A percentile compares a stretch with the other conserved stretches of the same genome.
Conservation (phyloP, 2,888 invertebrate species). For the Matsumyia berberina region DNA sequence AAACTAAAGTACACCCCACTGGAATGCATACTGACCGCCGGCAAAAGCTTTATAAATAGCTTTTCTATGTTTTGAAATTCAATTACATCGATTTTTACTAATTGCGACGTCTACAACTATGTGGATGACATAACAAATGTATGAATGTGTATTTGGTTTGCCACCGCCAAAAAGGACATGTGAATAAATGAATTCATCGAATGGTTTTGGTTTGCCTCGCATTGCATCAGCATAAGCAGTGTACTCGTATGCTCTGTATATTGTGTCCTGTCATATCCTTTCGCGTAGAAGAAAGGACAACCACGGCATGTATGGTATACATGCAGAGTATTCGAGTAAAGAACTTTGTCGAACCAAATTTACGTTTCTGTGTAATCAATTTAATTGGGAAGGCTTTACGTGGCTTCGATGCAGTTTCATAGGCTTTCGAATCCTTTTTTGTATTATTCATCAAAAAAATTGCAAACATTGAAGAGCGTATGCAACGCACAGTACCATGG, state of each 20-base stretch:
- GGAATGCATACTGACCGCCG: not conserved
- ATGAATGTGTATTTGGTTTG: constrained; percentile 10
- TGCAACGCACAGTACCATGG: constrained; percentile 13
- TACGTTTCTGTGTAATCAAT: constrained; percentile 38
- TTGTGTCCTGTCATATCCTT: constrained; percentile 12
- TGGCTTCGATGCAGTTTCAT: constrained; percentile 1
- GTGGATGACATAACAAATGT: constrained; percentile 44
- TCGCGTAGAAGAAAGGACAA: constrained; percentile 16
- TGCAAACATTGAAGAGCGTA: not conserved
- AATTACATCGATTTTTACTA: constrained; percentile 55
- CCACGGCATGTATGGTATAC: not conserved
- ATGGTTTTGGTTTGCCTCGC: constrained; percentile 2
- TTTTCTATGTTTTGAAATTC: constrained; percentile 52
- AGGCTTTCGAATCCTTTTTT: constrained; percentile 19
- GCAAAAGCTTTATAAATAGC: constrained; percentile 28
- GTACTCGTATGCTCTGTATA: not conserved
- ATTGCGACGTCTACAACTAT: constrained; percentile 47
- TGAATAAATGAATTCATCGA: constrained; percentile 29
- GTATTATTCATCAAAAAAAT: constrained; percentile 29
- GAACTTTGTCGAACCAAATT: constrained; percentile 21
- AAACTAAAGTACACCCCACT: not conserved
- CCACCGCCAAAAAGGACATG: constrained; percentile 26
- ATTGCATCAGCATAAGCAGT: not conserved
- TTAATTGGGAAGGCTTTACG: constrained; percentile 30
- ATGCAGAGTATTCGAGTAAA: constrained; percentile 2